Evolutionary conservation across 2,797 vertebrate species (phyloP), one percentile per base, ranked within the genome.

Genomic region (Strix occidentalis): DNA sequence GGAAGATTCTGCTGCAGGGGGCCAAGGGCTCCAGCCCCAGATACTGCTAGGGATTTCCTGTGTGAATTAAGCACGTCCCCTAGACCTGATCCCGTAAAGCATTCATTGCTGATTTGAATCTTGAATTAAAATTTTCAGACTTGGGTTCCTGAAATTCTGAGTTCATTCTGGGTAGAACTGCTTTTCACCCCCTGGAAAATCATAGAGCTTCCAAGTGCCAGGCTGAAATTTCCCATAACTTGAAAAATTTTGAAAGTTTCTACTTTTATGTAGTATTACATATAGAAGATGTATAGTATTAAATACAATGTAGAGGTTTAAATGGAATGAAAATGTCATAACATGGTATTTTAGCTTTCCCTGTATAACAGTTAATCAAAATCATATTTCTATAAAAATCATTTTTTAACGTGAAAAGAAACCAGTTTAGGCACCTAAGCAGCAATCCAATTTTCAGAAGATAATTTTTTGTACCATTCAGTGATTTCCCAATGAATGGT

Each of bases 311-410:
- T 64, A 88, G 57, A 89, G 43, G n/a, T 80, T 95, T 83, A 89
- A 93, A 64, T 50, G 39, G 31, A 70, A 86, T 69, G 60, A 84
- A 93, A 94, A 81, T 75, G 21, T 90, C 50, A 21, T 90, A 79
- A 75, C 46, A 84, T 35, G 54, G 54, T 88, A 83, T 93, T 95
- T 86, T 80, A 93, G 46, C 70, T 90, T 95, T 94, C 87, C 91
- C 83, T 88, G 43, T 79, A 33, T 61, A 88, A 43, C 39, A 78
- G 61, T 95, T 93, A 91, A 95, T 95, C 72, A 87, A 94, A 95
- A 88, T 60, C 39, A 39, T 93, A 81, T 84, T 93, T 88, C 93
- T 95, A 79, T 84, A 75, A 79, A 96, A 91, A 68, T 15, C 20
- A 28, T 69, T 83, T 96, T 92, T 92, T 84, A 88, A 78, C 11